Base-by-base conservation (phyloP, 2,113 vertebrate genomes). In the Okapia johnstoni region DNA sequence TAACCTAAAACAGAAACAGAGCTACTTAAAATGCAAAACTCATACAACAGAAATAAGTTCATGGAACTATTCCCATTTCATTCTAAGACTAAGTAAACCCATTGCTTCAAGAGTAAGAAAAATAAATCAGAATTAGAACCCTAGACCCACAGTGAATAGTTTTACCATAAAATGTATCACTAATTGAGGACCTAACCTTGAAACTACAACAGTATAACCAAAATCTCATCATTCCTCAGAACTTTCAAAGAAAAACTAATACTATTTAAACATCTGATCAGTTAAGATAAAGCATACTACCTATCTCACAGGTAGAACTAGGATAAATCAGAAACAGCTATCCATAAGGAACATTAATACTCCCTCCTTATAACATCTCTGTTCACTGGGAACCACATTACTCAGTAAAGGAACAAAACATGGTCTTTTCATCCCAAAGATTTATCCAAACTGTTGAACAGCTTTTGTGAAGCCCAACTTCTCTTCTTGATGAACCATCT, bases 211-310 rank as follows among this genome's bases (percentile, higher is more conserved):
- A 57, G 6, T 58, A 85, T 40, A 96, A 92, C 33, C 40, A 61
- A 93, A 97, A 70, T 88, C 40, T 76, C 85, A 80, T 83, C 57
- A 79, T 9, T 80, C 43, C 79, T 85, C 13, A 61, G 50, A 87
- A 95, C n/a, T 84, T 85, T 88, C 36, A 85, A 97, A 66, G 80
- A 92, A 97, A 96, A 88, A 19, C 15, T 40, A 96, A 60, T 25
- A 86, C n/a, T 70, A 93, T 43, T 63, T 88, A 92, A 93, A 88
- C 16, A 86, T 61, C 28, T 93, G 73, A 87, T 90, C 46, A 70
- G 28, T 79, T 70, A 89, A 80, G 16, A 9, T 85, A 96, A 96
- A 96, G 83, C n/a, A 88, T 50, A 95, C 5, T 83, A 43, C n/a
- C 43, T 83, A 46, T 73, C 6, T 90, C 77, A 89, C 25, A 92